Evolutionary conservation across 2,113 vertebrate species (phyloP).

Genomic region (Oriolus oriolus): DNA sequence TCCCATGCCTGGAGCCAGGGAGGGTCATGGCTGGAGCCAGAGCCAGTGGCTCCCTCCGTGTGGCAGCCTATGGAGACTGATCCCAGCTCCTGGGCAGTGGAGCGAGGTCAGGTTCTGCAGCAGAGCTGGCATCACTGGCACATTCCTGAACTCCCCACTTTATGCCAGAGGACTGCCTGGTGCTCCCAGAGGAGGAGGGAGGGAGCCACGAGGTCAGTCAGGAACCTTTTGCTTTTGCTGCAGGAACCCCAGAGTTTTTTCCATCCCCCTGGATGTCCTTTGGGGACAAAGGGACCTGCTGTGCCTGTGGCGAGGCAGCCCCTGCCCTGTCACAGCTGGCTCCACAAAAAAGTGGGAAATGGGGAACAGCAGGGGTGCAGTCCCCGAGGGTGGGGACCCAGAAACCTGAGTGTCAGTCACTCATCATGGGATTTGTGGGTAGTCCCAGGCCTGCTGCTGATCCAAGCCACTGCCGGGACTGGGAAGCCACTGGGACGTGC

Average conservation of each 20-base stretch:
- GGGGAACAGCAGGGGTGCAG: background rate
- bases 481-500: background rate
- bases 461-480: background rate
- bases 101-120: background rate
- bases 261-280: background rate
- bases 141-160: background rate
- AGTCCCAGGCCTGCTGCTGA: background rate
- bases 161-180: background rate
- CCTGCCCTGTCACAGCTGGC: background rate
- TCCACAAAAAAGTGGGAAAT: accelerated
- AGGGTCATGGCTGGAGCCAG: background rate
- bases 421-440: background rate
- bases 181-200: background rate
- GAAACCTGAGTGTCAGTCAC: background rate
- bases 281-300: background rate
- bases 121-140: background rate
- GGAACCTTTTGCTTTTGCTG: background rate
- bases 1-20: background rate
- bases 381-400: accelerated
- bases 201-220: accelerated
- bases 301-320: accelerated
- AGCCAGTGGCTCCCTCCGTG: background rate
- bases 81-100: background rate
- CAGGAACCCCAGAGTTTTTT: background rate
- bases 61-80: background rate